Evolutionary conservation across 2,888 invertebrate genomes (phyloP), one percentile per base, ranked within the genome.

Genomic region (Conus canariensis): DNA sequence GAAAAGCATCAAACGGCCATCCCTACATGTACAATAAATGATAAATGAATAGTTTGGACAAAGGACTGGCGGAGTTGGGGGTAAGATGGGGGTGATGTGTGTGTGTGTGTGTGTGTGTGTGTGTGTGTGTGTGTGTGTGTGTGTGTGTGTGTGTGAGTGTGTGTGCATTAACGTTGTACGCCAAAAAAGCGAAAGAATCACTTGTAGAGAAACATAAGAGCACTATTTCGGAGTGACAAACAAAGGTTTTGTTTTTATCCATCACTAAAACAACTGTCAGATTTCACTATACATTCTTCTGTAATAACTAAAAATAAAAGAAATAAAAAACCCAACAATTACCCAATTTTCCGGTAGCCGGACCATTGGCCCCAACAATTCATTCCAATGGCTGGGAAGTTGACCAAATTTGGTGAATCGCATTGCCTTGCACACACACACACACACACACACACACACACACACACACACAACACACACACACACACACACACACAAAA

Each of bases 101-200:
- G 70, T 22, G 19, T 70, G 70, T 70, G 70, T 70, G 16, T 70
- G 70, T 70, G 70, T 70, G 70, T 70, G 70, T 70, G 70, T 16
- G 70, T 70, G 70, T 70, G 70, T 22, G 70, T 22, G 70, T 22
- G 70, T 22, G 74, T 74, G 74, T 25, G 74, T 74, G n/a, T 74
- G 74, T 74, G 74, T 74, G 74, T n/a, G 74, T n/a, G 74, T 74
- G 74, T n/a, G 74, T 25, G 74, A n/a, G 70, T n/a, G 70, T n/a
- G 22, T n/a, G n/a, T n/a, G 70, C 6, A 3, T 74, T 4, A n/a
- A n/a, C n/a, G 74, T n/a, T 8, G 19, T 8, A 9, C 16, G 60
- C 60, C 22, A n/a, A 19, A 74, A 74, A 74, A 74, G n/a, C 74
- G n/a, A 74, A n/a, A n/a, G n/a, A 74, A n/a, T 7, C n/a, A 22